A percentile compares a stretch with the other conserved stretches of the same genome.
These are phyloP conservation scores for Columba janthina DNA, from an alignment of 2,113 vertebrate genomes.

Conservation along the genomic window DNA sequence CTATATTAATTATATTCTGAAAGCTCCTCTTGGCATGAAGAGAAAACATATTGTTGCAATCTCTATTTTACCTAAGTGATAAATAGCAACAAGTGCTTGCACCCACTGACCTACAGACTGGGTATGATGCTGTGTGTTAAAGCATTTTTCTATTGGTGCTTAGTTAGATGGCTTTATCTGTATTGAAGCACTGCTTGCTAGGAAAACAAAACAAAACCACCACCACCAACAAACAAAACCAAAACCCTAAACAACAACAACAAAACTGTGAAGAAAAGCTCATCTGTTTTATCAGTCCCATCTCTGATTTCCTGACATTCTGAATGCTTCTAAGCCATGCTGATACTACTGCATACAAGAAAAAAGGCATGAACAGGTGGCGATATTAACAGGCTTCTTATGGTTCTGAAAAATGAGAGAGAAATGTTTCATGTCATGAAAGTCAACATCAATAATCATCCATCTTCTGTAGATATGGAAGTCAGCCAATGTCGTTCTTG, in stretches of 20 bases:
- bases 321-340: neutral
- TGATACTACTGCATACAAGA: neutral
- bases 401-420: slow-evolving; percentile 55
- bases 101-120: neutral
- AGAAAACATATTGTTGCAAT: neutral
- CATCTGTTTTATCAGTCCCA: neutral
- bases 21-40: neutral
- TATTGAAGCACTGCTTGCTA: neutral
- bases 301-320: slow-evolving; percentile 8
- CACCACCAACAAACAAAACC: too few relatives aligned
- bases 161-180: neutral
- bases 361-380: slow-evolving; percentile 52
- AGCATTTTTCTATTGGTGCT: neutral
- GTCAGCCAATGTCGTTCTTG: slow-evolving; percentile 30
- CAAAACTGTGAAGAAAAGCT: neutral
- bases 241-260: neutral
- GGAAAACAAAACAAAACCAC: neutral
- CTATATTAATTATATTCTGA: neutral
- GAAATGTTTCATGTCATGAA: slow-evolving; percentile 64
- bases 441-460: slow-evolving; percentile 66
- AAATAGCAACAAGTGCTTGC: neutral
- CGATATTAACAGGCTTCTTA: slow-evolving; percentile 53
- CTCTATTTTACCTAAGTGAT: neutral
- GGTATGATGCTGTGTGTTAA: neutral
- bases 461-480: slow-evolving; percentile 53